Evolutionary conservation across 1,140 invertebrate genomes (phyloP), one percentile per base, ranked within the genome.

Genomic region (Pseudobourletiella spinata): DNA sequence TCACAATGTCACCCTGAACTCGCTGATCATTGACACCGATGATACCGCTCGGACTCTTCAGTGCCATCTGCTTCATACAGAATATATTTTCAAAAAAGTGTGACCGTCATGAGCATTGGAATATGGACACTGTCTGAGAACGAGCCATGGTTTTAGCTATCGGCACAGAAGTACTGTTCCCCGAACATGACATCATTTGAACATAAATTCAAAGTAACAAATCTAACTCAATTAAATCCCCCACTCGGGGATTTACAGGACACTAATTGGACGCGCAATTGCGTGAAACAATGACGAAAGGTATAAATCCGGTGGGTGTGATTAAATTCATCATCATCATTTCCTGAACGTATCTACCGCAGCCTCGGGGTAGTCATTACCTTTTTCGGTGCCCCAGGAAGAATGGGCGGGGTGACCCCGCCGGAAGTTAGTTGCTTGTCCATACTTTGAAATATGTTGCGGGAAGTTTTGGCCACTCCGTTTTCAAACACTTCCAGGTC

Each of bases 381-480:
- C 50, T 52, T 52, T 29, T 52, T 52, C 8, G 50, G 50, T 8
- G 14, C 46, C 39, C 16, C 15, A n/a, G 59, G 42, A 20, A 58
- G 14, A 20, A 44, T 43, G 51, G 55, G 25, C 48, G 57, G 22
- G 25, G 30, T 51, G 44, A 28, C 35, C 29, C 39, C 71, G 18
- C 75, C 30, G 71, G 74, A 71, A n/a, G 75, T 74, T 8, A 75
- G 73, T 72, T 72, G 82, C 2, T 88, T 87, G 72, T 94, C 90
- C 63, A 95, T 74, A 76, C 93, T 85, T 75, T 89, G 76, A 74
- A 93, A 94, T 46, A 92, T 79, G 32, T 83, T 87, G 20, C 90
- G 82, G 0, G 89, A 91, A 72, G 89, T 87, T 74, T 89, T 88
- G 59, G 87, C 87, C 57, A 91, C 89, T 69, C 84, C 89, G 71